Evolutionary conservation across 2,888 invertebrate genomes (phyloP).

Genomic region (Heliconius ismenius): DNA sequence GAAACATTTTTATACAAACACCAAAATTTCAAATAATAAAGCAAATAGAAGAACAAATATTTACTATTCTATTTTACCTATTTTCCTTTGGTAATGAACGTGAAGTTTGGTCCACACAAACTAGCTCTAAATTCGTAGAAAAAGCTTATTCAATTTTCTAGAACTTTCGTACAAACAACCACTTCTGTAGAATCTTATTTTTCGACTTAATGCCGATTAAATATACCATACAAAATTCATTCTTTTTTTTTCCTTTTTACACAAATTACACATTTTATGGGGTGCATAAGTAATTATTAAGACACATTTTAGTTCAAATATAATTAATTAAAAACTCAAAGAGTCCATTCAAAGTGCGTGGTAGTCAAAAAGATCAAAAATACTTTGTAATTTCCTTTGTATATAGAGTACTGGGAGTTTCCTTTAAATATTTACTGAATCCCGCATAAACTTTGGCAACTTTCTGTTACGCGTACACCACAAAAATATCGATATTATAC

Average conservation of each 20-base stretch:
- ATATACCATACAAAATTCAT: neutral
- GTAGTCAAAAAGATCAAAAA: neutral
- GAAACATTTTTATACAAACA: neutral
- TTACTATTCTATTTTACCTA: neutral
- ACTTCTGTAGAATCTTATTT: neutral
- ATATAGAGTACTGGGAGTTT: neutral
- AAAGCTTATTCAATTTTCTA: neutral
- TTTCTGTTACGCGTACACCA: conserved; percentile 7
- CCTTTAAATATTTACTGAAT: conserved; percentile 1
- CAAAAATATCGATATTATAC: conserved; percentile 15
- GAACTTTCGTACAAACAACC: neutral
- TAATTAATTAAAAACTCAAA: neutral
- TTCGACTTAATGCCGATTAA: neutral
- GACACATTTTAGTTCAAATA: neutral
- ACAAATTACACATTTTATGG: too few species aligned
- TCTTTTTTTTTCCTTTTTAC: too few species aligned
- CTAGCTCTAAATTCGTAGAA: neutral
- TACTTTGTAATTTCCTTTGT: conserved; percentile 3
- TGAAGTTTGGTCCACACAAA: neutral
- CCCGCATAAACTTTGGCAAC: conserved; percentile 24
- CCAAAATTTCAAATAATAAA: neutral
- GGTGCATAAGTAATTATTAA: neutral
- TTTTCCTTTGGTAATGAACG: conserved; percentile 7
- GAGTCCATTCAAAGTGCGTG: too few species aligned
- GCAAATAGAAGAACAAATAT: neutral